Evolutionary conservation across 2,113 vertebrate genomes (phyloP).

Genomic region (Camelus dromedarius): DNA sequence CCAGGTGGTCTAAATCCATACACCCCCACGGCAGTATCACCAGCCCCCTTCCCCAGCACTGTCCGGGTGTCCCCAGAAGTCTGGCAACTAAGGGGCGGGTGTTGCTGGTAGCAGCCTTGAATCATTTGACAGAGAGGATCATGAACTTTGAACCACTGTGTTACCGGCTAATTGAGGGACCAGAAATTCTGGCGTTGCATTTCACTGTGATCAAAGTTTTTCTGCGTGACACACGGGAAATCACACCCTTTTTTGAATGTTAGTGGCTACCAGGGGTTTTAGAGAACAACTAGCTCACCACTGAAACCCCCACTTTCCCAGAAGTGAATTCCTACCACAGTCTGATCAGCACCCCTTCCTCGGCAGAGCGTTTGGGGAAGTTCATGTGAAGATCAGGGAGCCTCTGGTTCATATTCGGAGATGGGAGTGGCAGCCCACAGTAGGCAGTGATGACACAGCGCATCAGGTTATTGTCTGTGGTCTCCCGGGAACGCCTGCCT

Average conservation of each 20-base stretch:
- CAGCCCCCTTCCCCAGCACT: neutral
- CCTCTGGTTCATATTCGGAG: neutral
- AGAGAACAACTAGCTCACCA: neutral
- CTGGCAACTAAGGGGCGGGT: neutral
- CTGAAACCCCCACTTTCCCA: neutral
- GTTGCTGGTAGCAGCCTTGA: neutral
- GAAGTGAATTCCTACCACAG: neutral
- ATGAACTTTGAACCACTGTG: neutral
- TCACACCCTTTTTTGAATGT: neutral
- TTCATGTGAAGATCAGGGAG: neutral
- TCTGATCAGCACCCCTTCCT: neutral
- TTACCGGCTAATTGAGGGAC: neutral
- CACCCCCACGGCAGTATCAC: accelerated
- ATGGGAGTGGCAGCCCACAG: neutral
- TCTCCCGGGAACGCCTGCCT: neutral
- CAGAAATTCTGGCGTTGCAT: neutral
- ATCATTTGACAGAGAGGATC: neutral
- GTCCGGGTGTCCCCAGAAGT: neutral
- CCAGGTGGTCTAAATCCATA: neutral
- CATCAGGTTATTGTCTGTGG: neutral
- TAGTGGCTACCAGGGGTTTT: neutral
- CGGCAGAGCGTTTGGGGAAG: neutral
- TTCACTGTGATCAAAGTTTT: neutral
- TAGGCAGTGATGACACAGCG: neutral
- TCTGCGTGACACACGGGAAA: neutral